Evolutionary conservation across 2,888 invertebrate species (phyloP), one percentile per base, ranked within the genome.

Genomic region (Myopa testacea): DNA sequence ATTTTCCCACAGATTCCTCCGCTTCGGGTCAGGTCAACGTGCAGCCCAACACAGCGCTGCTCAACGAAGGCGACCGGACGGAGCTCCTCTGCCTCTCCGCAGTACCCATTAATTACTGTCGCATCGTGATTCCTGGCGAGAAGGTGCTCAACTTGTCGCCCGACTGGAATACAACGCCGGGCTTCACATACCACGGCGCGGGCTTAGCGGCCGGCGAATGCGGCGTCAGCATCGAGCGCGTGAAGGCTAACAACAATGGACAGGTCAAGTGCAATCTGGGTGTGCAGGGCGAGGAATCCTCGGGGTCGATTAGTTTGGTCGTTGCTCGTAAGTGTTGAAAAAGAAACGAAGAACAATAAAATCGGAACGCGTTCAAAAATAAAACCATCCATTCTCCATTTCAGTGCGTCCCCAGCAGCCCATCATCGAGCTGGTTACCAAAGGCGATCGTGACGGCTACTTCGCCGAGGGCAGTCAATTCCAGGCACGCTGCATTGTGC

Each of bases 281-380:
- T 0, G 91, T 93, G 0, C 88, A 88, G 78, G 90, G 91, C 0
- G 92, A 92, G 52, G 95, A 95, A 84, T 87, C 92, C 0, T 88
- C 89, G 0, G 93, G 92, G 26, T 87, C 86, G 10, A 92, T 94
- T 90, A 91, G 90, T 70, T 90, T 95, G 14, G 89, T 92, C 4
- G 94, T 95, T 55, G 95, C 95, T 78, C 91, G 95, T 95, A 88
- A 92, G 95, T 93, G 82, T 19, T 58, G 38, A n/a, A 34, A 12
- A 26, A 45, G 1, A 10, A 45, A 19, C 4, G 4, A 40, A 8
- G 55, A 37, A n/a, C 45, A 67, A 67, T 14, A 1, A 37, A 67
- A 38, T 26, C 4, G n/a, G 50, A 50, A 14, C 14, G 26, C 50
- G 12, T 40, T 45, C 40, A 26, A 34, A 37, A 58, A 14, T 4